phyloP scores from a whole-genome alignment of 2,113 vertebrate species.

The Cyprinodon brontotheroides region DNA sequence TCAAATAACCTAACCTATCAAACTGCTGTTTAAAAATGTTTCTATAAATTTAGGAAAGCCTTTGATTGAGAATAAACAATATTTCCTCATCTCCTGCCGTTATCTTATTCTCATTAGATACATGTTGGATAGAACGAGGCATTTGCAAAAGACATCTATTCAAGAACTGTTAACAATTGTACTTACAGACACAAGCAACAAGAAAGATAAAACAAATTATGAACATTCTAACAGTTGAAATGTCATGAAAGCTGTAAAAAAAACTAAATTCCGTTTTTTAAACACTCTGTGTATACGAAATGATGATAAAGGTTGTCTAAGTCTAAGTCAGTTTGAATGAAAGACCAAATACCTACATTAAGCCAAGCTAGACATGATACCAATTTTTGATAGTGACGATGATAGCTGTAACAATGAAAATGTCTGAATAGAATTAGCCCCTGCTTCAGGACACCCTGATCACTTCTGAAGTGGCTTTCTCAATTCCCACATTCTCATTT shows the following conservation, averaged over 20 bases:
- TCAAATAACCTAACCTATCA: no score
- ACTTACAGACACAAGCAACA: not conserved
- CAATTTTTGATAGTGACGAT: not conserved
- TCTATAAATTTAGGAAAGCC: no score
- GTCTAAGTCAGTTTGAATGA: constrained; percentile 26
- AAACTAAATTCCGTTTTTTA: no score
- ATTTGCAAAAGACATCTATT: not conserved
- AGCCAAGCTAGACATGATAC: constrained; percentile 28
- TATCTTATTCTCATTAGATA: not conserved
- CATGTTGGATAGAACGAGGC: no score
- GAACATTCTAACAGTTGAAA: no score
- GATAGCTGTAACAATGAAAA: constrained; percentile 60
- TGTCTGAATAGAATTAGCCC: constrained; percentile 67
- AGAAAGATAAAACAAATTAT: not conserved
- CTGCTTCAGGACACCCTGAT: constrained; percentile 60
- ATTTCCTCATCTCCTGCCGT: not conserved
- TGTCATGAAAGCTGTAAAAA: no score
- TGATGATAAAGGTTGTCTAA: no score
- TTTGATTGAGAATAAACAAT: not conserved
- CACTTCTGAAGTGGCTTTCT: constrained; percentile 49
- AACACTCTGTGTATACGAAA: no score
- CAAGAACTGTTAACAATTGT: not conserved
- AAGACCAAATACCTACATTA: constrained; percentile 25
- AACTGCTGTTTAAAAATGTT: no score
- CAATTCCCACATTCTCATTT: constrained; percentile 58